Base-by-base conservation (phyloP, 2,888 invertebrate species). In the Heteromurus nitidus region DNA sequence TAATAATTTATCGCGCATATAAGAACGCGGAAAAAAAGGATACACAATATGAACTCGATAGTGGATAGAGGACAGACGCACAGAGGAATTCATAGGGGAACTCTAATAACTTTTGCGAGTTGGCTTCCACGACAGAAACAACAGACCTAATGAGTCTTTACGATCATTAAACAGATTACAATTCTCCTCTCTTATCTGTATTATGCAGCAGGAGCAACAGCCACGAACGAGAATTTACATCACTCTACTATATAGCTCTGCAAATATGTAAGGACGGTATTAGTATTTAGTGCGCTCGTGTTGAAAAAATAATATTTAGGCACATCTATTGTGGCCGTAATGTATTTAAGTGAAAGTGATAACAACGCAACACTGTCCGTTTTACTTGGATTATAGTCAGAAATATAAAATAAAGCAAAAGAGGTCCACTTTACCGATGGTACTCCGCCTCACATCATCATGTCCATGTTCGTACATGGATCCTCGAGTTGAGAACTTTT, bases 271-370 rank as follows among this genome's bases (percentile, higher is more conserved):
- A n/a, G n/a, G n/a, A n/a, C n/a, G n/a, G n/a, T n/a, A n/a, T n/a
- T n/a, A n/a, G n/a, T n/a, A n/a, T n/a, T n/a, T n/a, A n/a, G n/a
- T n/a, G n/a, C n/a, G n/a, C n/a, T n/a, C n/a, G n/a, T n/a, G n/a
- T n/a, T n/a, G n/a, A n/a, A n/a, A n/a, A n/a, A n/a, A n/a, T n/a
- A n/a, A n/a, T n/a, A n/a, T n/a, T n/a, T n/a, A n/a, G n/a, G n/a
- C n/a, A n/a, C n/a, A n/a, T n/a, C n/a, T n/a, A n/a, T n/a, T n/a
- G n/a, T n/a, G n/a, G n/a, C n/a, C n/a, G n/a, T 20, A 55, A 55
- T 13, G 24, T 55, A 55, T 55, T 24, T 55, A 55, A 55, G 55
- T 55, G 55, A 55, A 55, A 55, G 55, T 55, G 55, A 26, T 55
- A 55, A 55, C n/a, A n/a, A n/a, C n/a, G n/a, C n/a, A n/a, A n/a